Evolutionary conservation across 2,888 invertebrate genomes (phyloP).

Genomic region (Camptogramma bilineatum): DNA sequence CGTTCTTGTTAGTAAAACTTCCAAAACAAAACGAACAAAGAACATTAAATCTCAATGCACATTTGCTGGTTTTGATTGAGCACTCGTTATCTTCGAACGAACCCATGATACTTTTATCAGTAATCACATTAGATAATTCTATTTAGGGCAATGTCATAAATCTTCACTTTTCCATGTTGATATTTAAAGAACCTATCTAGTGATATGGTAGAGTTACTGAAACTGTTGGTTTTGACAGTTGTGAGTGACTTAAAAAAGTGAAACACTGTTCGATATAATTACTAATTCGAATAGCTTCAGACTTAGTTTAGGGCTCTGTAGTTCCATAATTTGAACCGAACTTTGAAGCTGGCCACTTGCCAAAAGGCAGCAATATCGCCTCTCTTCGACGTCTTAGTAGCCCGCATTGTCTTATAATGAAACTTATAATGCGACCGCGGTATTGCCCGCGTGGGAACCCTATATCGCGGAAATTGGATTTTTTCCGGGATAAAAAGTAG

Average conservation of each 20-base stretch:
- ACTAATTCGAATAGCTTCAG: no score
- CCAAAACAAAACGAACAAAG: slow-evolving; percentile 6
- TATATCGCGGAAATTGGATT: no score
- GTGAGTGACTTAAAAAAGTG: not conserved
- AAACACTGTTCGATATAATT: not conserved
- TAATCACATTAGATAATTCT: slow-evolving; percentile 43
- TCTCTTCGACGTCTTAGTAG: not conserved
- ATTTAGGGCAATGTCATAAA: slow-evolving; percentile 41
- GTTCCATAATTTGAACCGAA: not conserved
- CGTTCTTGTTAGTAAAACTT: slow-evolving; percentile 9
- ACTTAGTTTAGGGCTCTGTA: not conserved
- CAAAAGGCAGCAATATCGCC: not conserved
- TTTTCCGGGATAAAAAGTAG: no score
- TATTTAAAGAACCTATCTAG: not conserved
- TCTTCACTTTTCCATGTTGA: slow-evolving; percentile 11
- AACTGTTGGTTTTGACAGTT: not conserved
- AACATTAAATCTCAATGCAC: slow-evolving; percentile 13
- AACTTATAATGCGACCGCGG: no score
- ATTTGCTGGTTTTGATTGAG: slow-evolving; percentile 18
- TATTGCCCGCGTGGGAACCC: no score
- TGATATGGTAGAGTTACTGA: not conserved
- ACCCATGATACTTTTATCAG: slow-evolving; percentile 41
- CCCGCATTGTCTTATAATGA: not conserved
- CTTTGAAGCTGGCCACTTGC: not conserved
- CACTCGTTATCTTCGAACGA: slow-evolving; percentile 35